Conservation (phyloP, 2,888 invertebrate genomes). For the Thereva nobilitata region DNA sequence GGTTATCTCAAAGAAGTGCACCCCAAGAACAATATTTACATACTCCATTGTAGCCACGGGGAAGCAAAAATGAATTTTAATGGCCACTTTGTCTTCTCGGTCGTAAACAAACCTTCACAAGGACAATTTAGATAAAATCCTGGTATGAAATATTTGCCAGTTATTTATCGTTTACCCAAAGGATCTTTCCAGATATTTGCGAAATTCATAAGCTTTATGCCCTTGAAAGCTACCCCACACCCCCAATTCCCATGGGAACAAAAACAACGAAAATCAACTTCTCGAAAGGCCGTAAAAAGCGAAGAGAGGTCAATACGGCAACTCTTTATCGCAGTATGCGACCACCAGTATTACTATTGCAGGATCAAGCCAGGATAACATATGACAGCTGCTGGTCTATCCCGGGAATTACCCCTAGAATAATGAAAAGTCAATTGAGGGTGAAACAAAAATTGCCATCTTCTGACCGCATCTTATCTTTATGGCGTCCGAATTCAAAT, state of each 20-base stretch:
- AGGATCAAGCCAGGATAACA: slow-evolving; percentile 4
- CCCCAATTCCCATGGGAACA: neutral
- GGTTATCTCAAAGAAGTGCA: slow-evolving; percentile 39
- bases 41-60: slow-evolving; percentile 26
- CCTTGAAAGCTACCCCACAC: neutral
- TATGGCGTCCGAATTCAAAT: slow-evolving; percentile 47
- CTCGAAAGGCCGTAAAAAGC: neutral
- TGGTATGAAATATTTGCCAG: slow-evolving; percentile 37
- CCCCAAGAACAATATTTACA: slow-evolving; percentile 35
- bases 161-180: slow-evolving; percentile 37
- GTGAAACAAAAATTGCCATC: slow-evolving; percentile 46
- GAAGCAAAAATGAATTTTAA: slow-evolving; percentile 41
- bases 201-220: slow-evolving; percentile 26
- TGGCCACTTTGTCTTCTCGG: slow-evolving; percentile 41
- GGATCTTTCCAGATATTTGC: slow-evolving; percentile 8
- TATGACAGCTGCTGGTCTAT: slow-evolving; percentile 14
- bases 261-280: neutral
- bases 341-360: neutral
- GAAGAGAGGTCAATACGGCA: slow-evolving; percentile 4
- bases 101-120: slow-evolving; percentile 41
- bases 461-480: slow-evolving; percentile 48
- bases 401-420: slow-evolving; percentile 40
- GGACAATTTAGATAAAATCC: slow-evolving; percentile 42
- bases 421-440: slow-evolving; percentile 46
- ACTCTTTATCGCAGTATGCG: slow-evolving; percentile 31